Evolutionary conservation across 1,140 invertebrate genomes (phyloP), one percentile per base, ranked within the genome.

Genomic region (Atta texana): DNA sequence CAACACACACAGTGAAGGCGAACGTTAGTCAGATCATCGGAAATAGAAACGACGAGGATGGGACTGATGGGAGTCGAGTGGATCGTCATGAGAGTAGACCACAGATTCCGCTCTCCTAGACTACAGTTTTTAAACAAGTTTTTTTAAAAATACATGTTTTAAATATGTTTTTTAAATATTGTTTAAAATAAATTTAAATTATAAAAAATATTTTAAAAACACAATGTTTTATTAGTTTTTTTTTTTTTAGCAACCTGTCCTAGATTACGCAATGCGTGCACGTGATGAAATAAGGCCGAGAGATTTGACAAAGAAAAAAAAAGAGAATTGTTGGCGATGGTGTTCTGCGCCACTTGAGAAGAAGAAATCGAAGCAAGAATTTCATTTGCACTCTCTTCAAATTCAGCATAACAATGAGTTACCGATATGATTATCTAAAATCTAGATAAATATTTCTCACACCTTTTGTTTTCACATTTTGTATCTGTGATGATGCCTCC

Each of bases 1-100:
- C n/a, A 91, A 89, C 90, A 91, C 18, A 89, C 76, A 39, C 61
- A 85, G n/a, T 14, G 75, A 59, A 57, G 71, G 59, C 85, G 59
- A 86, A 63, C 44, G 55, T 88, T 90, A 90, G 82, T 63, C 68
- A 63, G 72, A 61, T 88, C 39, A 63, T 71, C 59, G 63, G 63
- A 66, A 75, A 87, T 84, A 75, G 71, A 68, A 74, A 72, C 85
- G 49, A 66, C 88, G 87, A 64, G 71, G 80, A 64, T 57, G 69
- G 39, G 21, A 66, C 53, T 85, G 80, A 64, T 57, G 69, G 39
- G 21, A 66, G 61, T 85, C 82, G 71, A 64, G 72, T 85, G 57
- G 82, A 77, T 8, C 44, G n/a, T 44, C 28, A 16, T 31, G 31
- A 55, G 64, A 68, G 31, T 55, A 16, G 7, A 68, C 39, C 8